Base-by-base conservation (phyloP, 2,113 vertebrate species). In the Corythoichthys intestinalis region DNA sequence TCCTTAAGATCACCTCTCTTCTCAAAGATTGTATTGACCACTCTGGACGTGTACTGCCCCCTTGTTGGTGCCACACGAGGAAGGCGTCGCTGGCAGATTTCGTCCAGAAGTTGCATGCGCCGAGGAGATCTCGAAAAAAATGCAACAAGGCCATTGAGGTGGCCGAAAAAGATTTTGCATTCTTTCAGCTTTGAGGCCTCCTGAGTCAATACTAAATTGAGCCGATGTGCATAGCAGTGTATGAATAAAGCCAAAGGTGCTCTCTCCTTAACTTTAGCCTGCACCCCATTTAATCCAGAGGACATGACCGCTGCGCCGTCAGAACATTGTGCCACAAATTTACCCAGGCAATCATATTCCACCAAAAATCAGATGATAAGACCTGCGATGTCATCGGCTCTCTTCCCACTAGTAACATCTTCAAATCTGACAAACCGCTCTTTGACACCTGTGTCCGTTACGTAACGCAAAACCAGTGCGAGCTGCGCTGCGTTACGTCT, bases 141-240 rank as follows among this genome's bases (percentile, higher is more conserved):
- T 2, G 44, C 44, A n/a, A 46, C 59, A 0, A 69, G 60, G 37
- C 54, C 67, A 28, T 61, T 70, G 8, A 75, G 39, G 4, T 56
- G 10, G 47, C 39, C 61, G 5, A 70, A 75, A 56, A 75, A 66
- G 62, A 75, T 12, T 35, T 52, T 69, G 15, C 54, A 75, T 54
- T 66, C 67, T 66, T 34, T 54, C 5, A 70, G 63, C 46, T 66
- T 65, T 35, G 28, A 65, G 62, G 44, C 28, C 11, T 41, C 62
- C 7, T 65, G 46, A 28, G 13, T 65, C 46, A 65, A 28, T 35
- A 35, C 46, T 8, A 17, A 34, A 49, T 47, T 63, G 3, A 63
- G 61, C 1, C 41, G 9, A 13, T 63, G n/a, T 47, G 61, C 61
- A 63, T 63, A 28, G n/a, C n/a, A 63, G 61, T 63, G 41, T 12